Conservation (phyloP, 2,797 vertebrate genomes). For the Hirundo rustica region DNA sequence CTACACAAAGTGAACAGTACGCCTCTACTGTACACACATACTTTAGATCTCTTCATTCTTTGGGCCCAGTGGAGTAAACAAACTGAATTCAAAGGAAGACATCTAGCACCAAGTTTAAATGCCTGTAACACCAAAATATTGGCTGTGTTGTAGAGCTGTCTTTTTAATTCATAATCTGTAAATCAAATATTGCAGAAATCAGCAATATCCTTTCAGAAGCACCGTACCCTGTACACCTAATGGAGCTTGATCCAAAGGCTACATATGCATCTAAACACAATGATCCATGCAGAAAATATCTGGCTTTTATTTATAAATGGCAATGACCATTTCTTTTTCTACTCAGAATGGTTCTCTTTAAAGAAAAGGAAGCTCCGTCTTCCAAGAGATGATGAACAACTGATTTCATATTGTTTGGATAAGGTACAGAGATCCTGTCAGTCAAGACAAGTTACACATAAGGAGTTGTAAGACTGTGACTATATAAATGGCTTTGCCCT, state of each 20-base stretch:
- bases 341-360: neutral
- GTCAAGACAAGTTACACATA: neutral
- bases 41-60: neutral
- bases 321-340: neutral
- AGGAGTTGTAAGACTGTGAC: neutral
- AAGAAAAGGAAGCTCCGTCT: constrained; percentile 3
- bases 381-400: constrained; percentile 23
- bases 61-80: neutral
- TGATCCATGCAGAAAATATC: constrained; percentile 21
- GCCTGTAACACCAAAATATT: neutral
- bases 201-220: constrained; percentile 21
- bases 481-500: neutral
- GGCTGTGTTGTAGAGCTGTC: neutral
- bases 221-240: neutral
- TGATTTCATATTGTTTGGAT: constrained; percentile 6
- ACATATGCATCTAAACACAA: constrained; percentile 56
- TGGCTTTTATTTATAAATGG: constrained; percentile 34
- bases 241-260: neutral
- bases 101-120: constrained; percentile 3
- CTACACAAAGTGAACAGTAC: neutral
- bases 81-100: constrained; percentile 6
- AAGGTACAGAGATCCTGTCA: neutral
- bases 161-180: neutral
- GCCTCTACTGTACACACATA: neutral
- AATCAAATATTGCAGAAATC: constrained; percentile 25